phyloP scores from a whole-genome alignment of 2,797 vertebrate genomes.

The Philypnodon macrostomus region DNA sequence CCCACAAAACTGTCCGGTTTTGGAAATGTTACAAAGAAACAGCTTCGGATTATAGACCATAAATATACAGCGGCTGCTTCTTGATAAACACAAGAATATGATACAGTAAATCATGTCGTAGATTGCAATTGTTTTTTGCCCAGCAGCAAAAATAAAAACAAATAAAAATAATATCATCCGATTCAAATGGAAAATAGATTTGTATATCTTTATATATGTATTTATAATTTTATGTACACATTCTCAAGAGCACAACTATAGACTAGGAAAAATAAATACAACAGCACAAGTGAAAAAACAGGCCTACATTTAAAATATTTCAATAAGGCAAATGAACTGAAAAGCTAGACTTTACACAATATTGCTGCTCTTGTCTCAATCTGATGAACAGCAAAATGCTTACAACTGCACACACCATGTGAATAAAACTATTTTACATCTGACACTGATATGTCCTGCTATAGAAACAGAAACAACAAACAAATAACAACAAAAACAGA shows the following conservation, averaged over 20 bases:
- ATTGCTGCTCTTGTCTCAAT: slow-evolving; percentile 75
- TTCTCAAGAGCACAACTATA: slow-evolving; percentile 68
- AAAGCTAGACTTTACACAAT: slow-evolving; percentile 72
- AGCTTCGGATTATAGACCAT: slow-evolving; percentile 63
- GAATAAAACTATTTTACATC: slow-evolving; percentile 57
- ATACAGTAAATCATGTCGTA: slow-evolving; percentile 60
- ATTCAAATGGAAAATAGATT: slow-evolving; percentile 85
- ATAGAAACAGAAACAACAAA: slow-evolving; percentile 45
- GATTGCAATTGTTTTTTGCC: slow-evolving; percentile 67
- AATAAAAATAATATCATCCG: slow-evolving; percentile 80
- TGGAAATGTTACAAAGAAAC: slow-evolving; percentile 66
- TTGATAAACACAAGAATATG: slow-evolving; percentile 65
- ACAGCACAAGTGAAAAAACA: slow-evolving; percentile 60
- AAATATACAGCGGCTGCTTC: slow-evolving; percentile 71
- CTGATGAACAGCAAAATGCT: slow-evolving; percentile 67
- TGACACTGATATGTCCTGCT: slow-evolving; percentile 32
- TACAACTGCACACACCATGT: slow-evolving; percentile 71
- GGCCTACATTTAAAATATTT: slow-evolving; percentile 52
- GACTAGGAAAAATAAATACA: slow-evolving; percentile 65
- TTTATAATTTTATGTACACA: slow-evolving; percentile 83
- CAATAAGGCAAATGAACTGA: slow-evolving; percentile 76
- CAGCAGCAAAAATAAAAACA: slow-evolving; percentile 78
- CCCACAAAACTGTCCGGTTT: slow-evolving; percentile 55
- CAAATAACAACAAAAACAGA: slow-evolving; percentile 39
- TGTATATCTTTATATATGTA: slow-evolving; percentile 82